These are phyloP conservation scores for Trichomalopsis sarcophagae DNA, from an alignment of 1,140 invertebrate genomes.

Conservation along the genomic window DNA sequence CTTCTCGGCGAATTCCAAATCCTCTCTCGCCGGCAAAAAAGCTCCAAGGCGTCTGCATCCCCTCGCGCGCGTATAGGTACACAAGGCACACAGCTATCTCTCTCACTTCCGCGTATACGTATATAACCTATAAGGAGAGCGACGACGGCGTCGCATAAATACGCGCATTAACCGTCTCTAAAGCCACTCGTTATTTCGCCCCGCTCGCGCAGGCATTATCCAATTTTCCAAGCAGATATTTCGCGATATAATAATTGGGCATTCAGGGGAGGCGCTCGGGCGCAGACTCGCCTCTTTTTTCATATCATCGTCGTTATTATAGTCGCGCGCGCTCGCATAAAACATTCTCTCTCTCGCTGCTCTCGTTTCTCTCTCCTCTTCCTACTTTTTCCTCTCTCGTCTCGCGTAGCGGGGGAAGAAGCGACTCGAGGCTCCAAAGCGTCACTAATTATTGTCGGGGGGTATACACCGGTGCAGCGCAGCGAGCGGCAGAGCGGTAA, in stretches of 20 bases:
- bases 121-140: constrained; percentile 6
- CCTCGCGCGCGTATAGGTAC: background rate
- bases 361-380: constrained; percentile 48
- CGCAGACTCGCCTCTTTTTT: constrained; percentile 28
- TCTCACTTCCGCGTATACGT: background rate
- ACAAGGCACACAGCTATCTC: background rate
- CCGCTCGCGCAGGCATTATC: constrained; percentile 60
- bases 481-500: constrained; percentile 51
- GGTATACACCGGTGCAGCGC: background rate
- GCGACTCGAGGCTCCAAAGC: constrained; percentile 27
- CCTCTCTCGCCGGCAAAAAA: background rate
- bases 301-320: constrained; percentile 25
- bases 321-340: background rate
- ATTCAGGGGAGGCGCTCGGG: constrained; percentile 59
- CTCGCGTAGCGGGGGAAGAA: constrained; percentile 21
- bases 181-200: constrained; percentile 50
- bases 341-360: background rate
- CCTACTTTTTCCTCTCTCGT: constrained; percentile 56
- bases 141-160: constrained; percentile 40
- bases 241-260: constrained; percentile 69
- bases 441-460: constrained; percentile 65
- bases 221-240: constrained; percentile 68
- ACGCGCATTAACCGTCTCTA: constrained; percentile 43
- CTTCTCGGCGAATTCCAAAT: background rate
- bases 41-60: background rate